Evolutionary conservation across 2,888 invertebrate species (phyloP), one percentile per base, ranked within the genome.

Genomic region (Notodonta dromedarius): DNA sequence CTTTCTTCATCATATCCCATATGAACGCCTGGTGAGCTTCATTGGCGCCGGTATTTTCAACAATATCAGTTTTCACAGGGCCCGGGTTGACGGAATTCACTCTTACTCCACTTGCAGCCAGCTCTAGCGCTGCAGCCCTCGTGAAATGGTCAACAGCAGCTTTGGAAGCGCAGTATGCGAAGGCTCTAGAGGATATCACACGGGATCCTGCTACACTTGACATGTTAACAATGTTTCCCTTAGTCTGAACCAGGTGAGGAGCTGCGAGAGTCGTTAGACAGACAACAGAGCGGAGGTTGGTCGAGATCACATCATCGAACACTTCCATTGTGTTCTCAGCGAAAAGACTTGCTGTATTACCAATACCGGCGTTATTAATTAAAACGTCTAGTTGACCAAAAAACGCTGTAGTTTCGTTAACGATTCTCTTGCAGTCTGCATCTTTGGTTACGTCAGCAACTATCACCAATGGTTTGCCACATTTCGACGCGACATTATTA

Each of bases 201-300:
- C 58, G 44, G 4, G 61, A 6, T 9, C 62, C 51, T 4, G 60
- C 67, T 6, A 69, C 16, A 13, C 65, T 71, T 40, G 71, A 69
- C 1, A 69, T 96, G 85, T 98, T 98, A 0, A 98, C 97, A 71
- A 98, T 96, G 66, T 95, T 96, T 12, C 97, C 78, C 59, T 73
- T 71, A 7, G 74, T 70, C 58, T 68, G 61, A 6, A 77, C 61
- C 1, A 80, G 67, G 56, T 73, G 64, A 0, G 78, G 76, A 0
- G 65, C 69, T 0, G 74, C 74, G 1, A 71, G 57, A 12, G 61
- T 59, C 11, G 71, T 63, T n/a, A 71, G 9, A 2, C 57, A 46
- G 6, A 69, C 71, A 35, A 59, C 56, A 7, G 64, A 57, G 1
- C 66, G 60, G 6, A 71, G 63, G 32, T 67, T 71, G 3, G 66